Conservation (phyloP, 1,140 invertebrate genomes). For the Drosophila mayri region DNA sequence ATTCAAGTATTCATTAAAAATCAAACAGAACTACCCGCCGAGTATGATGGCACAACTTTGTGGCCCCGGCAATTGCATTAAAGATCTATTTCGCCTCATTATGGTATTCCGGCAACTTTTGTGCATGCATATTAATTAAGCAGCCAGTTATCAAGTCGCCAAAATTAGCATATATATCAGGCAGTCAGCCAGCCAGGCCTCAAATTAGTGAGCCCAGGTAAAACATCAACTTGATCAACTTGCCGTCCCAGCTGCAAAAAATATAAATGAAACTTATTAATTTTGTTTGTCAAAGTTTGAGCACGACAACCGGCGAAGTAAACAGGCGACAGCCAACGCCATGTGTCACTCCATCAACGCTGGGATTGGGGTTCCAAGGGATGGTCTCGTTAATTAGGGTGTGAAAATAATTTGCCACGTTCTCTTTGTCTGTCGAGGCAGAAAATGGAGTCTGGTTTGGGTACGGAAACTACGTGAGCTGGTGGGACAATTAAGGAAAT, state of each 20-base stretch:
- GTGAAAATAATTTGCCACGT: slow-evolving; percentile 63
- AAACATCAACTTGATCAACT: slow-evolving; percentile 25
- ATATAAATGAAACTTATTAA: slow-evolving; percentile 57
- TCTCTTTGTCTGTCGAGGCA: slow-evolving; percentile 24
- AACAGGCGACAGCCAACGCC: slow-evolving; percentile 42
- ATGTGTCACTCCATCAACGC: slow-evolving; percentile 54
- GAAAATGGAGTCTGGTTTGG: slow-evolving; percentile 26
- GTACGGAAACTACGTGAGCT: slow-evolving; percentile 42
- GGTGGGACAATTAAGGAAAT: slow-evolving; percentile 31
- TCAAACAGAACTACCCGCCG: slow-evolving; percentile 49
- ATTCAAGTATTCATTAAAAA: slow-evolving; percentile 67
- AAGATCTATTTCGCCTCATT: slow-evolving; percentile 64
- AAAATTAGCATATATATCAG: slow-evolving; percentile 57
- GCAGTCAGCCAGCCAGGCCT: slow-evolving; percentile 14
- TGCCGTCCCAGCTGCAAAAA: slow-evolving; percentile 22
- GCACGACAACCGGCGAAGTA: slow-evolving; percentile 27
- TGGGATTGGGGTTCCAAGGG: slow-evolving; percentile 14
- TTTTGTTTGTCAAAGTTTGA: slow-evolving; percentile 48
- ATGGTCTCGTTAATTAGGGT: slow-evolving; percentile 50
- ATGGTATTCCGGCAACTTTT: slow-evolving; percentile 45
- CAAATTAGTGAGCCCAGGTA: slow-evolving; percentile 50
- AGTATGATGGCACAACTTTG: slow-evolving; percentile 49
- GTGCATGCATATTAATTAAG: slow-evolving; percentile 66
- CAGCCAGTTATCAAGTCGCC: slow-evolving; percentile 44
- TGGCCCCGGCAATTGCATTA: slow-evolving; percentile 58